Evolutionary conservation across 1,140 invertebrate species (phyloP), one percentile per base, ranked within the genome.

Genomic region (Palaemon carinicauda): DNA sequence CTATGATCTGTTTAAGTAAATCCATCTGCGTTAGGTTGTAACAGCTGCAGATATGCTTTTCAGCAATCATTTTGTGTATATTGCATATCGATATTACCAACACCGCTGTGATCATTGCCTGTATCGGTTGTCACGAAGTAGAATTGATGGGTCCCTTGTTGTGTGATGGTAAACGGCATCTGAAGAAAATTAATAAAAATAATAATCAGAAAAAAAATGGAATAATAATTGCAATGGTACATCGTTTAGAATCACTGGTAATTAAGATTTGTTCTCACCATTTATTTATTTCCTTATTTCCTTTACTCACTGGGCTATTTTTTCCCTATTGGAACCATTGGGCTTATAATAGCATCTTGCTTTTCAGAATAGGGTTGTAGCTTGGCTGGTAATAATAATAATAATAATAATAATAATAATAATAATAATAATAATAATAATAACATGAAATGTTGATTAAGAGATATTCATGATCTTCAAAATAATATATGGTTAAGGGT

Each of bases 71-170:
- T 79, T 29, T 79, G 77, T 1, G 77, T 79, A 19, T 27, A 79
- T 12, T 7, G 31, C 17, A 54, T 54, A 31, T 54, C 15, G 77
- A 79, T 54, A 19, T 79, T 79, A 52, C 51, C 33, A 21, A 52
- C 1, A 19, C 19, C 5, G 14, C 10, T 31, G 50, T 79, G 77
- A 15, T 56, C 52, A 14, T 79, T 79, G 50, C 19, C 19, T 3
- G 77, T 10, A 19, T 79, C 52, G 5, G 14, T 79, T 12, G 77
- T 79, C n/a, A 79, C 77, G n/a, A 79, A 31, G 51, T 79, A 79
- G 12, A 79, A 21, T 51, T 79, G 56, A 29, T 79, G 21, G 19
- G 77, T 51, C 1, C 77, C 77, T 79, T 79, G 77, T 1, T 54
- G 24, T 3, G 50, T 21, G 19, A 79, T 27, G 7, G 77, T 79